Evolutionary conservation across 2,797 vertebrate genomes (phyloP).

Genomic region (Lacerta viridis): DNA sequence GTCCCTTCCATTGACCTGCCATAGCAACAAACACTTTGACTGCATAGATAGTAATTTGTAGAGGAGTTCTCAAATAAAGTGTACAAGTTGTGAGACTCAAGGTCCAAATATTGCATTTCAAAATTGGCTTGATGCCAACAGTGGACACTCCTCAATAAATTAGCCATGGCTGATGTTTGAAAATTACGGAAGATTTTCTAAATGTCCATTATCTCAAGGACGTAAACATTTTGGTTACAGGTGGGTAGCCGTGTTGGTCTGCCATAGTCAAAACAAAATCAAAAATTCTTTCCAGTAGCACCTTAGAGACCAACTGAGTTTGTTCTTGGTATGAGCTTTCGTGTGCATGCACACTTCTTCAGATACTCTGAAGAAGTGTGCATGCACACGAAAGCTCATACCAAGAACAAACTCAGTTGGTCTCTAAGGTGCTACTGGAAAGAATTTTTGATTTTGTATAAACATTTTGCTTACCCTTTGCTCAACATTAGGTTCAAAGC

Average conservation of each 20-base stretch:
- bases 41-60: neutral
- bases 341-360: too few species aligned
- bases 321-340: too few species aligned
- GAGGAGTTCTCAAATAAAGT: neutral
- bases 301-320: too few species aligned
- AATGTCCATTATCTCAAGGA: neutral
- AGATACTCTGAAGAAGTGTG: too few species aligned
- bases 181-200: neutral
- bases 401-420: too few species aligned
- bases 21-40: neutral
- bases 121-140: neutral
- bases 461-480: neutral
- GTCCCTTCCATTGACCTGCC: too few species aligned
- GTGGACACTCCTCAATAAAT: neutral
- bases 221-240: neutral
- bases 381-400: too few species aligned
- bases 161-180: neutral
- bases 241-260: too few species aligned
- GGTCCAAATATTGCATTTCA: neutral
- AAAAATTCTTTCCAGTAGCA: too few species aligned
- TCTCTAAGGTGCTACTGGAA: too few species aligned
- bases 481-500: neutral
- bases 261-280: too few species aligned
- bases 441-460: too few species aligned
- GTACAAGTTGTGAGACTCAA: neutral